A percentile compares a stretch with the other conserved stretches of the same genome.
Conservation (phyloP, 1,140 invertebrate genomes). For the Drosophila parabipectinata region DNA sequence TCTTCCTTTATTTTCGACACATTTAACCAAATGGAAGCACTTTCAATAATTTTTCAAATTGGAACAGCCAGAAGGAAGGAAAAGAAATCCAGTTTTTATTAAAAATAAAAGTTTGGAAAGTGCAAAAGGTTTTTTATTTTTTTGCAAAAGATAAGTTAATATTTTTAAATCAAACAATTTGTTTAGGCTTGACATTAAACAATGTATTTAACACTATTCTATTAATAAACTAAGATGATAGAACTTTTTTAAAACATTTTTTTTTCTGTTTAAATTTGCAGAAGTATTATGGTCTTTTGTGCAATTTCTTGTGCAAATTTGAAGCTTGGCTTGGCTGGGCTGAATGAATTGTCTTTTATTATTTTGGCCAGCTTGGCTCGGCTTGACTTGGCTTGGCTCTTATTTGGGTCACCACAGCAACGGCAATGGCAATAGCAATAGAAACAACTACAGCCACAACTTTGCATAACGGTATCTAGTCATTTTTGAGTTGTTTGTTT, state of each 20-base stretch:
- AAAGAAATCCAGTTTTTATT: background rate
- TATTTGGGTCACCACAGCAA: slow-evolving; percentile 68
- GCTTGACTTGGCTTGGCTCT: slow-evolving; percentile 32
- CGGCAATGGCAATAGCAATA: slow-evolving; percentile 13
- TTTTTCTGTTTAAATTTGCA: background rate
- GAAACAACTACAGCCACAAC: slow-evolving; percentile 47
- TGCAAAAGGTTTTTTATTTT: too few relatives aligned
- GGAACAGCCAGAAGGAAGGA: background rate
- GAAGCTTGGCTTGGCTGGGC: slow-evolving; percentile 49
- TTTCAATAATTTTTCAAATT: background rate
- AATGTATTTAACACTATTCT: background rate
- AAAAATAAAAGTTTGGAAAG: background rate
- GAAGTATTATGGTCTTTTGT: background rate
- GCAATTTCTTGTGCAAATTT: slow-evolving; percentile 46
- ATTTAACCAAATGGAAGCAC: background rate
- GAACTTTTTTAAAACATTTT: background rate
- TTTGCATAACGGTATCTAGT: slow-evolving; percentile 70
- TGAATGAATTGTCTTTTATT: slow-evolving; percentile 1
- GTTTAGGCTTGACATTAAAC: too few relatives aligned
- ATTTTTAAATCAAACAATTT: background rate
- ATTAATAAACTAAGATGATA: background rate
- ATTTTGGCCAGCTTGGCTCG: slow-evolving; percentile 31
- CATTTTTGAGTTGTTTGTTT: slow-evolving; percentile 42
- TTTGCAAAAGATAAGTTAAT: too few relatives aligned
- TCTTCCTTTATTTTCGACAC: background rate